phyloP scores from a whole-genome alignment of 92 coral and sea anemone genomes.

The Porites cylindrica region DNA sequence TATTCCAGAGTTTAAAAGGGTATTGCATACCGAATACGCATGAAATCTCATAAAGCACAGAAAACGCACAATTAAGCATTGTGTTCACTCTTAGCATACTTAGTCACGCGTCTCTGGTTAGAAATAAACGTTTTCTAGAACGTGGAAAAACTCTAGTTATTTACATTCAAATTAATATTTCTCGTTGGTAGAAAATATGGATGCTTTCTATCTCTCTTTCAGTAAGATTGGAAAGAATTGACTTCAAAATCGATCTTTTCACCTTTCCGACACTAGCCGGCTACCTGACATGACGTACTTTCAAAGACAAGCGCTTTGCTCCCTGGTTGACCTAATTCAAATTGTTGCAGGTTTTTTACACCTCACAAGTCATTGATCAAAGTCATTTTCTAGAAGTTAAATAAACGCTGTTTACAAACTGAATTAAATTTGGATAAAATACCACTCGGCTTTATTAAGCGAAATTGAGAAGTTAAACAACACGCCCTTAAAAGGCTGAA shows the following conservation, averaged over 20 bases:
- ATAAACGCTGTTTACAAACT: too few relatives aligned
- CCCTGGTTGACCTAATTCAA: neutral
- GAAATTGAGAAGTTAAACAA: too few relatives aligned
- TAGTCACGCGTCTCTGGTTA: slow-evolving; percentile 23
- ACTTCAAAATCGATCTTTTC: neutral
- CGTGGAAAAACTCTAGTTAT: neutral
- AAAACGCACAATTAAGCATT: neutral
- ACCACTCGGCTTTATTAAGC: too few relatives aligned
- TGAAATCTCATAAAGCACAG: neutral
- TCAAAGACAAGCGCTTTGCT: neutral
- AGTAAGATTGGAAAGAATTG: neutral
- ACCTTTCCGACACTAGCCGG: neutral
- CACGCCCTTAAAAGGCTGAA: too few relatives aligned
- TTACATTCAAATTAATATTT: neutral
- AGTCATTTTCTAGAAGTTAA: too few relatives aligned
- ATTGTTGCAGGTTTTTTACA: neutral
- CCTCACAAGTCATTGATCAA: too few relatives aligned
- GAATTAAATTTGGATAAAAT: too few relatives aligned
- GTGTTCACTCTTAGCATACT: neutral
- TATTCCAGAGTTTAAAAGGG: neutral
- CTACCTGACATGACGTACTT: neutral
- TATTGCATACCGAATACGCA: neutral
- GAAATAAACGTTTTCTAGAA: neutral
- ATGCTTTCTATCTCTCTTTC: neutral
- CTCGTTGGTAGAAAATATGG: neutral